A percentile compares a stretch with the other conserved stretches of the same genome.
Evolutionary conservation across 2,797 vertebrate species (phyloP).

Genomic region (Chromobotia macracanthus): DNA sequence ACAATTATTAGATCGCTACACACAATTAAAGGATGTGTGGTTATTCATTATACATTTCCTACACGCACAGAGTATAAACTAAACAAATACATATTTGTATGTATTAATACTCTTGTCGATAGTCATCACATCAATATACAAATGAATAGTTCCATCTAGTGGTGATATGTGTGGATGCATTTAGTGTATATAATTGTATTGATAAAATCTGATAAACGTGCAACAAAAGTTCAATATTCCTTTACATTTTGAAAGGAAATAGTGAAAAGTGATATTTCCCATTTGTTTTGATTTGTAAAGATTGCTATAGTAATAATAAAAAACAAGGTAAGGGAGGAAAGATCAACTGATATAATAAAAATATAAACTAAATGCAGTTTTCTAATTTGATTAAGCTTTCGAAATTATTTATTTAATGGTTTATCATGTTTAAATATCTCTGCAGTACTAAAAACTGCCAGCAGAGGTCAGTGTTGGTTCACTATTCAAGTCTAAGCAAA

Average conservation of each 20-base stretch:
- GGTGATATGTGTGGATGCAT: conserved; percentile 46
- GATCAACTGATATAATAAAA: neutral
- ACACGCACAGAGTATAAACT: neutral
- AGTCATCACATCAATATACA: neutral
- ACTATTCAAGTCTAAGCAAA: conserved; percentile 31
- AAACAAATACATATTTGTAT: neutral
- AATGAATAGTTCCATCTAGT: conserved; percentile 67
- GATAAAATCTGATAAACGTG: neutral
- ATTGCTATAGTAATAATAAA: neutral
- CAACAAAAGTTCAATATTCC: neutral
- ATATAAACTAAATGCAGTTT: neutral
- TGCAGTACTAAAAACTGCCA: conserved; percentile 55
- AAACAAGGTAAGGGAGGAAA: neutral
- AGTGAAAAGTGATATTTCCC: neutral
- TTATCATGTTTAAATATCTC: neutral
- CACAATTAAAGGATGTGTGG: neutral
- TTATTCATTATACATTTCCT: neutral
- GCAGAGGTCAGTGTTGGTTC: conserved; percentile 73
- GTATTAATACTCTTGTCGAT: neutral
- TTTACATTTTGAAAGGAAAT: neutral
- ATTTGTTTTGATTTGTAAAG: neutral
- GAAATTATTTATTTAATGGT: neutral
- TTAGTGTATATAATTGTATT: neutral
- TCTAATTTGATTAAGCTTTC: neutral
- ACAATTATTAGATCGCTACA: neutral